phyloP scores from a whole-genome alignment of 2,888 invertebrate genomes.

The Eupithecia pulchellata region DNA sequence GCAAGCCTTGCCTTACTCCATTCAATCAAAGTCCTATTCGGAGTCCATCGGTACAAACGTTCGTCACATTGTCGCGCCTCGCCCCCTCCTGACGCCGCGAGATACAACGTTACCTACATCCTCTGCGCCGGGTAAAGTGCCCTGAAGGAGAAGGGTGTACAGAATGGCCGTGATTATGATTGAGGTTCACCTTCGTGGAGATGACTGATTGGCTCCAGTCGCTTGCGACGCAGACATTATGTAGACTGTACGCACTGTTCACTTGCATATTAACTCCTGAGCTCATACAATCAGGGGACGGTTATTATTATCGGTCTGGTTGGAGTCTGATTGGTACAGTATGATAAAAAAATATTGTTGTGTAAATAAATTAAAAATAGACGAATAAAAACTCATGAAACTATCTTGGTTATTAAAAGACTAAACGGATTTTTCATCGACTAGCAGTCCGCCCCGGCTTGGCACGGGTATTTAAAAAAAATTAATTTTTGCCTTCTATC shows the following conservation, averaged over 20 bases:
- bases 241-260: background rate
- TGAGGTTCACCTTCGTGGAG: conserved; percentile 45
- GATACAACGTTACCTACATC: conserved; percentile 21
- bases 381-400: too few relatives aligned
- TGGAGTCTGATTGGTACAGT: too few relatives aligned
- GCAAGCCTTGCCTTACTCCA: background rate
- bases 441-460: too few relatives aligned
- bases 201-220: conserved; percentile 26
- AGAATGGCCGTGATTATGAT: conserved; percentile 49
- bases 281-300: background rate
- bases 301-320: too few relatives aligned
- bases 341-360: background rate
- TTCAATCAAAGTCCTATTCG: conserved; percentile 16
- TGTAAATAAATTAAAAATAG: background rate
- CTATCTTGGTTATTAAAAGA: too few relatives aligned
- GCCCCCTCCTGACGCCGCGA: conserved; percentile 22
- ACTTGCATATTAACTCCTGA: background rate
- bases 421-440: too few relatives aligned
- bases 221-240: background rate
- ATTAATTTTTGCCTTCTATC: too few relatives aligned
- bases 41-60: conserved; percentile 7
- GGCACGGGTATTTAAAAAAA: too few relatives aligned
- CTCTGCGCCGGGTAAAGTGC: conserved; percentile 27
- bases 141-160: conserved; percentile 31
- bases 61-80: conserved; percentile 12